Base-by-base conservation (phyloP, 2,797 vertebrate species). In the Gallinago nigripennis region DNA sequence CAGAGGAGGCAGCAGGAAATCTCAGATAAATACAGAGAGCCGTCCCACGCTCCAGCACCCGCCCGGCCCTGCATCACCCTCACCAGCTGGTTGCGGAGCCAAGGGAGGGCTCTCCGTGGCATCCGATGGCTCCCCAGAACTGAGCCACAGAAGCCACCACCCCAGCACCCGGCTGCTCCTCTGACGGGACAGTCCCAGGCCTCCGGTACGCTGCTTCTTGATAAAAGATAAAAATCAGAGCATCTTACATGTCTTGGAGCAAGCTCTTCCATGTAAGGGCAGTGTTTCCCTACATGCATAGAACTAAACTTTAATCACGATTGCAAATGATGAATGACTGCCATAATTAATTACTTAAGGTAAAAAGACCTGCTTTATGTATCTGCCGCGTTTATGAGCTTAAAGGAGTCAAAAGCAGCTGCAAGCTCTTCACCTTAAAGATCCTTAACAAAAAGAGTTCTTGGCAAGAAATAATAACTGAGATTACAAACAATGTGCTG, bases 1-100 rank as follows among this genome's bases (percentile, higher is more conserved):
- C 70, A n/a, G 64, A 72, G 82, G 60, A 95, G 24, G 81, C 80
- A 85, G 82, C 85, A 95, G 89, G 91, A 96, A 96, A 77, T 57
- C 71, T 30, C 2, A 9, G 87, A 63, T 66, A 91, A 90, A 92
- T 78, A 78, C 0, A 2, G 71, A 75, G 57, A 93, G 61, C 19
- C 4, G 10, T 93, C 96, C 94, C 78, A 94, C 18, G 28, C 90
- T 77, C 3, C 0, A 53, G 14, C 4, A 11, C 13, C 28, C 24
- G 0, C 45, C 86, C 82, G 86, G 64, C 60, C n/a, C 57, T 33
- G 82, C 48, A 31, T 6, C 0, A 0, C 37, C 65, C 64, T 37
- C 0, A 0, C 1, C 5, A 75, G 43, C 72, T 4, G 46, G 54
- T 43, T 24, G 70, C 24, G 35, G 60, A 82, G 64, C 41, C 12